These are phyloP conservation scores for Zophobas morio DNA, from an alignment of 1,140 invertebrate species.

Conservation along the genomic window DNA sequence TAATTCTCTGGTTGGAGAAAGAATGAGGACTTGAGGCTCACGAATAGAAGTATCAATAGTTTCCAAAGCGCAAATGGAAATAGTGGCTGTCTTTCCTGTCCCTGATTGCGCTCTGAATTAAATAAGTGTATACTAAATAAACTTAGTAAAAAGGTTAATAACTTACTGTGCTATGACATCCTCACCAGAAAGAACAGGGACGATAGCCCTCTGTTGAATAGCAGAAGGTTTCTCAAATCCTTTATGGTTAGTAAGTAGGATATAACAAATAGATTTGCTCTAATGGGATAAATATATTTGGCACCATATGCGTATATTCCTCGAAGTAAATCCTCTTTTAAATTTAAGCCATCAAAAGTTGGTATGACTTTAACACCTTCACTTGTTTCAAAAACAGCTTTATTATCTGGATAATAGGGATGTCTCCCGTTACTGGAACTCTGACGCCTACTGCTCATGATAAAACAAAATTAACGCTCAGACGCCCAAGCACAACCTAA, in stretches of 20 bases:
- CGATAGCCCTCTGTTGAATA: slow-evolving; percentile 98
- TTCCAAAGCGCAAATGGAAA: slow-evolving; percentile 97
- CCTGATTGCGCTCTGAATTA: slow-evolving; percentile 99
- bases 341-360: slow-evolving; percentile 96
- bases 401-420: too few species aligned
- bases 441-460: too few species aligned
- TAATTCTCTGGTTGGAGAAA: slow-evolving; percentile 98
- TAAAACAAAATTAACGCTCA: too few species aligned
- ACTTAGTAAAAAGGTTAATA: too few species aligned
- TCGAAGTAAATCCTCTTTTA: slow-evolving; percentile 93
- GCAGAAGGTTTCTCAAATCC: slow-evolving; percentile 99
- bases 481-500: too few species aligned
- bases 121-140: too few species aligned
- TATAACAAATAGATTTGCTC: slow-evolving; percentile 52
- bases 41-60: slow-evolving; percentile 93
- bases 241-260: slow-evolving; percentile 68
- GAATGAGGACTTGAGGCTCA: slow-evolving; percentile 96
- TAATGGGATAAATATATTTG: too few species aligned
- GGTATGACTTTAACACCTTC: slow-evolving; percentile 99
- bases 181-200: slow-evolving; percentile 95
- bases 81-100: slow-evolving; percentile 99
- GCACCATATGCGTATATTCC: slow-evolving; percentile 99
- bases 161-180: slow-evolving; percentile 99
- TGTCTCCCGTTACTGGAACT: too few species aligned
- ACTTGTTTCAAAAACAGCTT: slow-evolving; percentile 99